A percentile compares a stretch with the other conserved stretches of the same genome.
Evolutionary conservation across 2,888 invertebrate species (phyloP).

Genomic region (Tryphoninae sp.): DNA sequence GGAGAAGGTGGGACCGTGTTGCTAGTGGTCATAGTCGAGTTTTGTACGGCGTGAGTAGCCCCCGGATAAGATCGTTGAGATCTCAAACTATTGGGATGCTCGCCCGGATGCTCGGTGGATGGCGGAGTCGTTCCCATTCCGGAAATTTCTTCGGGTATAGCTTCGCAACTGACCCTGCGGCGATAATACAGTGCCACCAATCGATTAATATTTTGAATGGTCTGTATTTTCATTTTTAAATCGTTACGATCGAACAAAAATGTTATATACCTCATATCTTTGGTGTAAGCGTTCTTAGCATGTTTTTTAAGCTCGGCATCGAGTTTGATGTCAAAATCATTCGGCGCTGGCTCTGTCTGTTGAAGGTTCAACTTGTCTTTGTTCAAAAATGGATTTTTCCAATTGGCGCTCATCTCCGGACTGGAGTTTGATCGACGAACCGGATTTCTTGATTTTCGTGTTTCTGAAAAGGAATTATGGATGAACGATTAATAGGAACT

Average conservation of each 20-base stretch:
- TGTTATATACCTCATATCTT: constrained; percentile 85
- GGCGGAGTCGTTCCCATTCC: constrained; percentile 89
- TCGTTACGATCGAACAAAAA: too few species aligned
- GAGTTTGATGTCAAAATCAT: constrained; percentile 75
- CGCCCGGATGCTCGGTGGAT: constrained; percentile 80
- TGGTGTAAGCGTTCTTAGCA: constrained; percentile 85
- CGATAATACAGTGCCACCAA: not conserved
- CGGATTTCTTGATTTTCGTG: constrained; percentile 87
- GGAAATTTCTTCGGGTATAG: constrained; percentile 94
- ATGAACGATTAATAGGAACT: constrained; percentile 1
- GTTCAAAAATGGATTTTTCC: constrained; percentile 88
- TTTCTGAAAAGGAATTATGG: constrained; percentile 69
- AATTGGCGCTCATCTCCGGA: constrained; percentile 95
- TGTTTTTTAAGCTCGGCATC: constrained; percentile 84
- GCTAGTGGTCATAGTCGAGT: constrained; percentile 72
- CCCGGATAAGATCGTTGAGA: constrained; percentile 83
- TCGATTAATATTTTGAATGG: not conserved
- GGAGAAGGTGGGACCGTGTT: constrained; percentile 82
- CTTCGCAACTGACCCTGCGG: constrained; percentile 90
- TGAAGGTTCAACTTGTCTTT: constrained; percentile 80
- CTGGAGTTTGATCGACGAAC: constrained; percentile 95
- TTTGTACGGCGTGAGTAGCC: constrained; percentile 78
- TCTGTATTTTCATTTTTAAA: not conserved
- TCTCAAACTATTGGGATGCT: constrained; percentile 81
- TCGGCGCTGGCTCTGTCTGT: constrained; percentile 71